Evolutionary conservation across 2,113 vertebrate species (phyloP), one percentile per base, ranked within the genome.

Genomic region (Puffinus mauretanicus): DNA sequence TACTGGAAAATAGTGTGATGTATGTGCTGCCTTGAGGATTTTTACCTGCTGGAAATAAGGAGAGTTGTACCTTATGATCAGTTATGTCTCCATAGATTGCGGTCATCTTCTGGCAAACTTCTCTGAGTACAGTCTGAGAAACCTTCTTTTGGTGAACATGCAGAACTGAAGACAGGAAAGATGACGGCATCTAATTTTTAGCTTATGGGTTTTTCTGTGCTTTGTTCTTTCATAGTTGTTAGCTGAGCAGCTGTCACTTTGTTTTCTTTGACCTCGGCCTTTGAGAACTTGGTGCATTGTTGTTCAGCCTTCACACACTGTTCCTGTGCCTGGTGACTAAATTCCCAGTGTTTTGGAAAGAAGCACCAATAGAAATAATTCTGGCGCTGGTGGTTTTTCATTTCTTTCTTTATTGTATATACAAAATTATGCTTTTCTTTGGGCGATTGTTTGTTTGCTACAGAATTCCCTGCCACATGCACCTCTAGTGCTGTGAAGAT

Each of bases 211-310:
- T 51, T 75, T 82, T 76, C 61, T 64, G 32, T 83, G 47, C 83
- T 75, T 90, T 81, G 17, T 76, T 75, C 19, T 70, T 61, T 46
- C 24, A 1, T 54, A 34, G 54, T n/a, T 90, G 62, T 76, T 76
- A 58, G 67, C 51, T 77, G 46, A 77, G 46, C 55, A 71, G 81
- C 55, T 84, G 60, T 65, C 69, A 20, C n/a, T 66, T 49, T 49
- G 20, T 42, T 80, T 90, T 51, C 46, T 86, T 88, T 88, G 58
- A 86, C 65, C 51, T 90, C 47, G 86, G 82, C 72, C 67, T 73
- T 77, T 70, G 82, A 46, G 71, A 58, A 54, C 62, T 71, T 69
- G 32, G 15, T 55, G 51, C 69, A 84, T 93, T 73, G 40, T 51
- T 86, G 51, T 47, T 62, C 52, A 60, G 55, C 55, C 47, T 89